These are phyloP conservation scores for Apteryx mantelli DNA, from an alignment of 2,113 vertebrate species.

Conservation along the genomic window DNA sequence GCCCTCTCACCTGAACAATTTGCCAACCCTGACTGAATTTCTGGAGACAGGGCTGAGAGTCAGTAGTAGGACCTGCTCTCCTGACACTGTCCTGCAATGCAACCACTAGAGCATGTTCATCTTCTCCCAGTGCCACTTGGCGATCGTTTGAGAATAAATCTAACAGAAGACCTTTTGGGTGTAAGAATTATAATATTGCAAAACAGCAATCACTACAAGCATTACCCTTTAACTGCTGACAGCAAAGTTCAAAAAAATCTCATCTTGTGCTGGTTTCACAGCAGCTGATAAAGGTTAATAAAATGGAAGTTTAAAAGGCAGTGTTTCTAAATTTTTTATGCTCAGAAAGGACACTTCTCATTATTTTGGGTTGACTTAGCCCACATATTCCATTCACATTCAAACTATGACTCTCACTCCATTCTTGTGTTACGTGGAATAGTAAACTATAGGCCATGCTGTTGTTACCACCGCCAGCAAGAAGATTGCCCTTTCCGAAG, in stretches of 20 bases:
- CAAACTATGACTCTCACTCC: neutral
- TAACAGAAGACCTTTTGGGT: constrained; percentile 54
- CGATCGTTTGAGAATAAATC: constrained; percentile 21
- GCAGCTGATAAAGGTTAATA: constrained; percentile 77
- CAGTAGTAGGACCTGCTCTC: neutral
- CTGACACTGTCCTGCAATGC: neutral
- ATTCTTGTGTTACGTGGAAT: neutral
- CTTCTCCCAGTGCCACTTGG: neutral
- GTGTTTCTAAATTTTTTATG: constrained; percentile 43
- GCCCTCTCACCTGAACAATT: neutral
- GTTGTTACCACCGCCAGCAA: neutral
- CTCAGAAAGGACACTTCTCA: constrained; percentile 21
- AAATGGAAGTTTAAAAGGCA: constrained; percentile 64
- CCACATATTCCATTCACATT: neutral
- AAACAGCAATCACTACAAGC: constrained; percentile 59
- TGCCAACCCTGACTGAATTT: neutral
- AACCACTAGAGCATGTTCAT: rapidly evolving
- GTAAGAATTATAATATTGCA: constrained; percentile 53
- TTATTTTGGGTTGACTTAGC: constrained; percentile 14
- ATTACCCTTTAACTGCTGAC: constrained; percentile 75
- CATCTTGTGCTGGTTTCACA: constrained; percentile 50
- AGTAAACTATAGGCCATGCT: neutral
- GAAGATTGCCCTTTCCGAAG: neutral
- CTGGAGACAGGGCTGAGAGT: neutral
- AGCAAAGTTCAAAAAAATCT: constrained; percentile 71